A percentile compares a stretch with the other conserved stretches of the same genome.
Evolutionary conservation across 2,888 invertebrate genomes (phyloP).

Genomic region (Sinhomidia bicolor): DNA sequence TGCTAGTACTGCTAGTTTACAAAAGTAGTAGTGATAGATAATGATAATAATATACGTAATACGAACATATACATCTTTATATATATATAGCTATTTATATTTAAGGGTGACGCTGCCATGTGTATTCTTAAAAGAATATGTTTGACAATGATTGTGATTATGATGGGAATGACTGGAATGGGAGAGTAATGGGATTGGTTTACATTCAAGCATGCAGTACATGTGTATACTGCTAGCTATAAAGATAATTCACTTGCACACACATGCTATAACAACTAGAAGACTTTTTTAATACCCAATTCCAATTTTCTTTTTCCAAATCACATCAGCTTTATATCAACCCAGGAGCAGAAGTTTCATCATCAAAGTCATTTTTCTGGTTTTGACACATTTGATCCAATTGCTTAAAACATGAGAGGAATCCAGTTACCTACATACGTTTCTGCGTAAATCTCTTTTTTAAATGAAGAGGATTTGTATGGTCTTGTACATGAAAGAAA

Average conservation of each 20-base stretch:
- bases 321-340: neutral
- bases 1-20: no score
- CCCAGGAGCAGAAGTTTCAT: neutral
- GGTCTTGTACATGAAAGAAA: neutral
- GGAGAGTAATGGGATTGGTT: no score
- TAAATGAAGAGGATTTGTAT: neutral
- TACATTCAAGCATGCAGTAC: no score
- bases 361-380: constrained; percentile 7
- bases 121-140: no score
- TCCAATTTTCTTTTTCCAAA: constrained; percentile 25
- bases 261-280: neutral
- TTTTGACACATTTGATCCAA: constrained; percentile 6
- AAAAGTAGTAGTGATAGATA: no score
- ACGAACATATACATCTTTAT: no score
- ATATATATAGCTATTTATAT: no score
- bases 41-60: no score
- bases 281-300: neutral
- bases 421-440: neutral
- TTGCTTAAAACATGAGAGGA: neutral
- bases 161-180: no score
- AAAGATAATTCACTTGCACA: neutral
- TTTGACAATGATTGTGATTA: no score
- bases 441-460: neutral
- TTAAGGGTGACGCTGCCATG: no score
- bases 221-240: no score